These are phyloP conservation scores for Neodiprion pinetum DNA, from an alignment of 1,140 invertebrate genomes.

Conservation along the genomic window DNA sequence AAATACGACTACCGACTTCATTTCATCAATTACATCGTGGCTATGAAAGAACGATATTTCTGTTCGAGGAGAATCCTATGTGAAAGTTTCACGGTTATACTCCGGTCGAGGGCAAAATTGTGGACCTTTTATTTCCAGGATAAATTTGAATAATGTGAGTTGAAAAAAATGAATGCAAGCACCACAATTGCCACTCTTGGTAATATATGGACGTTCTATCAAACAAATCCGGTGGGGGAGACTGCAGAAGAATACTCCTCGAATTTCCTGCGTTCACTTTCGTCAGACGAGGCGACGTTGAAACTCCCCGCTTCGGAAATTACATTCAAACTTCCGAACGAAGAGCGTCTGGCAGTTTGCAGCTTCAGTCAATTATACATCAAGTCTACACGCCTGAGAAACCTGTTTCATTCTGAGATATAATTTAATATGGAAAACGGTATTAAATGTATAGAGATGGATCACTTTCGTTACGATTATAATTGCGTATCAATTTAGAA, in stretches of 20 bases:
- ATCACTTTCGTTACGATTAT: too few relatives aligned
- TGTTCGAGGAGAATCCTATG: background rate
- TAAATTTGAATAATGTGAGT: background rate
- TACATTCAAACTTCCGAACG: conserved; percentile 2
- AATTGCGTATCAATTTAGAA: too few relatives aligned
- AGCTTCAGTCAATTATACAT: background rate
- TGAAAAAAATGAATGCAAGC: background rate
- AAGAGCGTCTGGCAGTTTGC: background rate
- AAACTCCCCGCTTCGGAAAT: conserved; percentile 3
- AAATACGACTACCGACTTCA: background rate
- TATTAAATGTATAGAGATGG: too few relatives aligned
- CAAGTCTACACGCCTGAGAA: background rate
- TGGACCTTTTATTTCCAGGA: background rate
- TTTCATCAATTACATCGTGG: background rate
- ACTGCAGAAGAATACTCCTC: background rate
- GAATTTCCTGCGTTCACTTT: background rate
- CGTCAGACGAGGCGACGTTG: background rate
- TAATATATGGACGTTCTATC: background rate
- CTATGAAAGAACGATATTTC: background rate
- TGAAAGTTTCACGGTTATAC: background rate
- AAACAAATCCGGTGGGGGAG: background rate
- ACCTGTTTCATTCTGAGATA: background rate
- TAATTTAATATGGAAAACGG: background rate
- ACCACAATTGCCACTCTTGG: background rate
- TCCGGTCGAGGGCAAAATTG: too few relatives aligned